Evolutionary conservation across 1,140 invertebrate species (phyloP).

Genomic region (Carposina sasakii): DNA sequence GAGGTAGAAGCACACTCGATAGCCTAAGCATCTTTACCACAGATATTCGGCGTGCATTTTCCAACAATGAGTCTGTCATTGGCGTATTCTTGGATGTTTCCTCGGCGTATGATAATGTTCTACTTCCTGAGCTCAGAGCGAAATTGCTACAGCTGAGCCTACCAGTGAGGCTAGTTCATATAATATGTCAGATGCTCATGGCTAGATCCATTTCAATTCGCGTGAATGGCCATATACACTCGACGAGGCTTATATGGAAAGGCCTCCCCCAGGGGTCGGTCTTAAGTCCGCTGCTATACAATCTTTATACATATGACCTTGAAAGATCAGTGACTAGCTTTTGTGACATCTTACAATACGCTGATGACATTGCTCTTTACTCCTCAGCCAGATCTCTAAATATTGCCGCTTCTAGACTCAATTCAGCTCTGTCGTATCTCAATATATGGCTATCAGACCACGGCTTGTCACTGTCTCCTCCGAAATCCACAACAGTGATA

Average conservation of each 20-base stretch:
- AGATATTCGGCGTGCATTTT: conserved; percentile 7
- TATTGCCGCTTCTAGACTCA: too few species aligned
- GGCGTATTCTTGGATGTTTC: conserved; percentile 6
- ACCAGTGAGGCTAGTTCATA: not conserved
- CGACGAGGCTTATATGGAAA: not conserved
- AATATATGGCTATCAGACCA: not conserved
- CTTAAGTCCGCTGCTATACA: conserved; percentile 10
- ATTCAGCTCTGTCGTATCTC: not conserved
- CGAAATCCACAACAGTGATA: not conserved
- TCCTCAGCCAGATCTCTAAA: too few species aligned
- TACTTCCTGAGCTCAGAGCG: not conserved
- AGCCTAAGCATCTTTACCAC: conserved; percentile 5
- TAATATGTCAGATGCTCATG: conserved; percentile 8
- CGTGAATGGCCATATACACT: too few species aligned
- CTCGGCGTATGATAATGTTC: conserved; percentile 12
- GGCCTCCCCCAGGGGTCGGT: conserved; percentile 13
- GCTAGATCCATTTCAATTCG: not conserved
- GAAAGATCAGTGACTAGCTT: not conserved
- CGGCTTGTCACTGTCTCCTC: not conserved
- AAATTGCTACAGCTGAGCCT: conserved; percentile 4
- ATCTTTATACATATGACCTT: conserved; percentile 7
- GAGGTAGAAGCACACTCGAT: too few species aligned
- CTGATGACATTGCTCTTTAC: conserved; percentile 8
- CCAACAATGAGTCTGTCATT: conserved; percentile 1
- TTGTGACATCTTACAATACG: conserved; percentile 8